phyloP scores from a whole-genome alignment of 2,888 invertebrate genomes.

The Euzophera pinguis region DNA sequence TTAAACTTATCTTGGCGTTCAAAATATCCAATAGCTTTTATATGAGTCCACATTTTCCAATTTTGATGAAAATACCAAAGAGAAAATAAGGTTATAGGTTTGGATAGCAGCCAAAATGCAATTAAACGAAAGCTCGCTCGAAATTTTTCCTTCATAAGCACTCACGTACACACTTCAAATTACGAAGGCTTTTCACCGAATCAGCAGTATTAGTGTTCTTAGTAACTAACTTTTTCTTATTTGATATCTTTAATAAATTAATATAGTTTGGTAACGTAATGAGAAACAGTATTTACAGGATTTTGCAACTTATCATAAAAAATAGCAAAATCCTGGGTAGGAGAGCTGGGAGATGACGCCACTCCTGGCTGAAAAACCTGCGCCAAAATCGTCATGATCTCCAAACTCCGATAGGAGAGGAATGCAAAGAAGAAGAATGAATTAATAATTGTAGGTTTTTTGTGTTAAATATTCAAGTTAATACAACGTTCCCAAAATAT shows the following conservation, averaged over 20 bases:
- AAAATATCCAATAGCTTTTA: neutral
- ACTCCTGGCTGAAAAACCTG: too few relatives aligned
- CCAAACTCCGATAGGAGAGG: too few relatives aligned
- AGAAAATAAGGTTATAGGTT: slow-evolving; percentile 9
- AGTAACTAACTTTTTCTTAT: neutral
- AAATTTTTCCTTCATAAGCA: slow-evolving; percentile 25
- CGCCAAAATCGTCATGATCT: too few relatives aligned
- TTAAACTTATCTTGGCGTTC: neutral
- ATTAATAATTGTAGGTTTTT: too few relatives aligned
- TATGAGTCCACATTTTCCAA: neutral
- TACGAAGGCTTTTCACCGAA: slow-evolving; percentile 17
- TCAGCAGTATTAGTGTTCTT: neutral
- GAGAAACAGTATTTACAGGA: too few relatives aligned
- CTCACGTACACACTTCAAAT: slow-evolving; percentile 20
- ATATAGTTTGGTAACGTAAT: too few relatives aligned
- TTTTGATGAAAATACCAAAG: slow-evolving; percentile 5
- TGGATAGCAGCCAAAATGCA: slow-evolving; percentile 27
- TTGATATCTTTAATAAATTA: neutral
- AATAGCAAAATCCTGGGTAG: too few relatives aligned
- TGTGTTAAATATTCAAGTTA: too few relatives aligned
- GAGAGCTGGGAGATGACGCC: too few relatives aligned
- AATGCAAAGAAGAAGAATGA: too few relatives aligned
- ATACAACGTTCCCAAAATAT: too few relatives aligned
- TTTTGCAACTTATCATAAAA: too few relatives aligned
- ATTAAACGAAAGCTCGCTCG: slow-evolving; percentile 28